Evolutionary conservation across 2,113 vertebrate species (phyloP).

Genomic region (Falcunculus frontatus): DNA sequence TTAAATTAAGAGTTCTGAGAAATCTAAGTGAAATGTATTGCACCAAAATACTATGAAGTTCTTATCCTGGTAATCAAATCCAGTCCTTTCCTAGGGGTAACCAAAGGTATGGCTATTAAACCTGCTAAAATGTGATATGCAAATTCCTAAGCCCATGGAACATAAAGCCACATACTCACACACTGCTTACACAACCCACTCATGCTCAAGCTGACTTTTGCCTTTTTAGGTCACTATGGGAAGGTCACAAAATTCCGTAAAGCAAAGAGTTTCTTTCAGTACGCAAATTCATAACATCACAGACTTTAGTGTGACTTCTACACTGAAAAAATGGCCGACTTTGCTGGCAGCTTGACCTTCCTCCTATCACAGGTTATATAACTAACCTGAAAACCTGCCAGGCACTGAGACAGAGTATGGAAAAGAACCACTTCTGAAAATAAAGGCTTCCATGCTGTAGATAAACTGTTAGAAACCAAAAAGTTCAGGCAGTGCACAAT

Average conservation of each 20-base stretch:
- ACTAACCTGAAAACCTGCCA: slow-evolving; percentile 52
- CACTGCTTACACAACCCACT: not conserved
- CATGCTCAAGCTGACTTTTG: not conserved
- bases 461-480: not conserved
- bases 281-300: not conserved
- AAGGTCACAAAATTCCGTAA: not conserved
- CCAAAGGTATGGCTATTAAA: not conserved
- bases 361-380: not conserved
- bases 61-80: not conserved
- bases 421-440: slow-evolving; percentile 9
- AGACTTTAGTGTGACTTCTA: not conserved
- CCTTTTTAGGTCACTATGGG: not conserved
- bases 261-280: not conserved
- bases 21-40: not conserved
- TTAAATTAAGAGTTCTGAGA: not conserved
- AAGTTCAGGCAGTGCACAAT: not conserved
- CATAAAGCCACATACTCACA: not conserved
- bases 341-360: slow-evolving; percentile 11
- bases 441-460: not conserved
- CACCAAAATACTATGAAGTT: not conserved
- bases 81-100: not conserved
- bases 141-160: not conserved
- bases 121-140: not conserved
- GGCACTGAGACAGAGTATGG: not conserved
- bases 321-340: not conserved